phyloP scores from a whole-genome alignment of 2,888 invertebrate genomes.

The Diaperis boleti region DNA sequence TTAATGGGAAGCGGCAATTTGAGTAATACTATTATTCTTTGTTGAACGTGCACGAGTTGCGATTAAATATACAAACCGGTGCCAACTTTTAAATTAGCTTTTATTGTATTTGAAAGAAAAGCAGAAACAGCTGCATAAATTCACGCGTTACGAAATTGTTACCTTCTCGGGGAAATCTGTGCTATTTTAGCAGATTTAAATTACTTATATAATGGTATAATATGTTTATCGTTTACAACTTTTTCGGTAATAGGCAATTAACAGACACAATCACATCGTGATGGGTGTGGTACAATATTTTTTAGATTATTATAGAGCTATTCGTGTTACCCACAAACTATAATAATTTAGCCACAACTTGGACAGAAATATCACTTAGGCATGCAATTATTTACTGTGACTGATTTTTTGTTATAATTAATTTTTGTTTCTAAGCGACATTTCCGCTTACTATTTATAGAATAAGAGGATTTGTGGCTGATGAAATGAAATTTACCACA shows the following conservation, averaged over 20 bases:
- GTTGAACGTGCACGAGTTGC: conserved; percentile 10
- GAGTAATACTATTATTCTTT: conserved; percentile 4
- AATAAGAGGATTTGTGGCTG: no score
- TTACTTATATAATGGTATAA: neutral
- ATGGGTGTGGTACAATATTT: conserved; percentile 10
- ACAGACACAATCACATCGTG: conserved; percentile 8
- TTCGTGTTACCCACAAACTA: neutral
- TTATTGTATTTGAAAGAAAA: neutral
- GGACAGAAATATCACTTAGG: no score
- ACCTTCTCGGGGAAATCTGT: conserved; percentile 13
- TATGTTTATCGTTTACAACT: neutral
- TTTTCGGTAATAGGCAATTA: conserved; percentile 15
- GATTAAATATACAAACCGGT: no score
- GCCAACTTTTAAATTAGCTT: neutral
- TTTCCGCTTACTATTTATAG: no score
- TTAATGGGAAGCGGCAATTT: conserved; percentile 1
- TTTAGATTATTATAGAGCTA: conserved; percentile 15
- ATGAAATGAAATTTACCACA: no score
- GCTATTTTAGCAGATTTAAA: conserved; percentile 1
- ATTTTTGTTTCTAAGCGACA: no score
- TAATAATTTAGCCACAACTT: conserved; percentile 3
- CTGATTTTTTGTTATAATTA: no score
- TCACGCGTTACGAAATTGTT: conserved; percentile 14
- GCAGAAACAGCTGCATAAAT: neutral
- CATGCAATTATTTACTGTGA: no score